Base-by-base conservation (phyloP, 2,113 vertebrate species). In the Tachysurus vachellii region DNA sequence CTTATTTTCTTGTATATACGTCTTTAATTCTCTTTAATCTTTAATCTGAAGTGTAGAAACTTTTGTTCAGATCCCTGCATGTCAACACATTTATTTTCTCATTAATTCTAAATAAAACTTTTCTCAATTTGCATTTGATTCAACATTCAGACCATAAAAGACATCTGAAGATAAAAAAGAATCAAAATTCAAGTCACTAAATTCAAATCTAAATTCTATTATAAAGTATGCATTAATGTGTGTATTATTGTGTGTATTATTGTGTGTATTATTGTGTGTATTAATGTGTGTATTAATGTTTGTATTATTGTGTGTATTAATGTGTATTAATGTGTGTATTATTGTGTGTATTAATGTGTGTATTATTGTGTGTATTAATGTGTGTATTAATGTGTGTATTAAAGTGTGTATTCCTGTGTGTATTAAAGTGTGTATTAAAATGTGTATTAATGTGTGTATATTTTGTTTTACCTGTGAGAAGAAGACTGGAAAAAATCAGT, bases 391-490 rank as follows among this genome's bases (percentile, higher is more conserved):
- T 36, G 36, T 36, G 36, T 36, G 36, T 36, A 36, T 36, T 13
- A n/a, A 12, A 19, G 19, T 59, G 17, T 1, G 21, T 16, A 56
- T 21, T 19, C 3, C 2, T 36, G 36, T 36, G 36, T 36, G 36
- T 36, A 36, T 36, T 36, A 36, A 1, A 1, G 36, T 36, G 36
- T 36, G 36, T 36, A 36, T 36, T 36, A 36, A 36, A 36, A 2
- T 36, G 36, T 36, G 36, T 12, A 31, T 10, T 3, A 66, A 28
- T 28, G 11, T 26, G 16, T 0, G 4, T 81, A 12, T 42, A 26
- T 42, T 28, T 44, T 75, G 19, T 26, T 5, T 70, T 70, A 83
- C 82, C 82, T 70, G 82, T 56, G 54, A 83, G 47, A 70, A 70
- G 42, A 11, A 83, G 82, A 56, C 64, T 83, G 44, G 26, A 54